Conservation (phyloP, 1,140 invertebrate species). For the Listronotus oregonensis region DNA sequence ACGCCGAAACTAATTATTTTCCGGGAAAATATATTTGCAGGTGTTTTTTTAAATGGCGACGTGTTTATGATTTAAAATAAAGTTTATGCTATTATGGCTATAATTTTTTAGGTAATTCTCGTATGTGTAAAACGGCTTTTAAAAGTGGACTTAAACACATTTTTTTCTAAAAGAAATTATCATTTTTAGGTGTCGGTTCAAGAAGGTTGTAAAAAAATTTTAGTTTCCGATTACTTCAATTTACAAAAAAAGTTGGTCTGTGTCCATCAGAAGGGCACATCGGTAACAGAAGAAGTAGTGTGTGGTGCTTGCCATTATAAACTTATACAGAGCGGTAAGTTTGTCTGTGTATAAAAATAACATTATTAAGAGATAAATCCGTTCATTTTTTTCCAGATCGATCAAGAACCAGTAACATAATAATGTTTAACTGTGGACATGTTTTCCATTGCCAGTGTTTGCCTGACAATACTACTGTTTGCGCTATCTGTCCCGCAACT, state of each 20-base stretch:
- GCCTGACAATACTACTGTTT: constrained; percentile 53
- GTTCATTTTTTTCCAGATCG: constrained; percentile 35
- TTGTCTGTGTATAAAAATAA: constrained; percentile 64
- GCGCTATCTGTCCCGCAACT: constrained; percentile 49
- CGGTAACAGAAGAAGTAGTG: constrained; percentile 70
- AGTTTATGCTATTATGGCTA: no score
- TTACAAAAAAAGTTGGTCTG: constrained; percentile 81
- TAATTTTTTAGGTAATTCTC: no score
- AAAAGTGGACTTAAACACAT: no score
- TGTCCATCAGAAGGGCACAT: constrained; percentile 78
- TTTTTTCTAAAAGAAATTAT: no score
- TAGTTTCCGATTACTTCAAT: constrained; percentile 87
- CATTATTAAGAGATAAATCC: not conserved
- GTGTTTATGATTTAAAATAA: no score
- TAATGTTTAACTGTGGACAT: constrained; percentile 89
- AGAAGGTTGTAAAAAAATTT: constrained; percentile 86
- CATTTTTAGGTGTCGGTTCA: constrained; percentile 75
- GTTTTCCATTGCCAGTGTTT: constrained; percentile 87
- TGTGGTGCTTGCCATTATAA: constrained; percentile 77
- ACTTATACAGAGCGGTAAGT: constrained; percentile 56
- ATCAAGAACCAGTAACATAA: constrained; percentile 57
- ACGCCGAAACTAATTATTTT: no score
- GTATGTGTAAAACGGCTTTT: no score
- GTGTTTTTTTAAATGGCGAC: no score
- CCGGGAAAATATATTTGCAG: no score